Evolutionary conservation across 2,888 invertebrate species (phyloP).

Genomic region (Gymnocheta viridis): DNA sequence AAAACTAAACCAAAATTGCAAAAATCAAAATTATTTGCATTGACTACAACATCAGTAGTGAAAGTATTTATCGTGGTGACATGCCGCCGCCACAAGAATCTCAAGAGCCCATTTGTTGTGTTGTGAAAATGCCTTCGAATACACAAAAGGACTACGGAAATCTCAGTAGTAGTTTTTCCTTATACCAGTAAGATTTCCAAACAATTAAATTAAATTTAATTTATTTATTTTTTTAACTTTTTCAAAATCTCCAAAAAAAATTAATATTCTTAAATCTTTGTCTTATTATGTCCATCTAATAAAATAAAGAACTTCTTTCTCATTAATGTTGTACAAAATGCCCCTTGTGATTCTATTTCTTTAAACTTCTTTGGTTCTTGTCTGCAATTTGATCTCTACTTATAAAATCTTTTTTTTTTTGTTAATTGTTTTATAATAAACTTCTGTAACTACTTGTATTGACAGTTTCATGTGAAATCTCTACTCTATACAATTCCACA

Average conservation of each 20-base stretch:
- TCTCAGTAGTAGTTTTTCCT: slow-evolving; percentile 73
- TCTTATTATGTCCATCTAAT: not conserved
- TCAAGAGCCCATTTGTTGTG: slow-evolving; percentile 55
- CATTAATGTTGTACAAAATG: slow-evolving; percentile 56
- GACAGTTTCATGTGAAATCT: slow-evolving; percentile 19
- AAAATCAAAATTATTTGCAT: slow-evolving; percentile 44
- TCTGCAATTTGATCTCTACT: not conserved
- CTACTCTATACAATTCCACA: slow-evolving; percentile 32
- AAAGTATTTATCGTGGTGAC: slow-evolving; percentile 79
- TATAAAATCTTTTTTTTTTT: not conserved
- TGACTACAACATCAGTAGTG: slow-evolving; percentile 73
- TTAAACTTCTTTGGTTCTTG: not conserved
- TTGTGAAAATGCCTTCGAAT: slow-evolving; percentile 48
- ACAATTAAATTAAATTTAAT: slow-evolving; percentile 43
- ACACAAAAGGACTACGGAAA: slow-evolving; percentile 71
- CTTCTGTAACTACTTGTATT: slow-evolving; percentile 3
- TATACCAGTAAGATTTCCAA: slow-evolving; percentile 76
- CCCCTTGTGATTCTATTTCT: slow-evolving; percentile 3
- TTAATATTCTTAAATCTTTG: slow-evolving; percentile 15
- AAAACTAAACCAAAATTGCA: slow-evolving; percentile 17
- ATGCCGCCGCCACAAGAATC: slow-evolving; percentile 75
- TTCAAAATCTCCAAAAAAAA: slow-evolving; percentile 7
- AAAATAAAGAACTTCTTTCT: slow-evolving; percentile 3
- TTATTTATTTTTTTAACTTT: not conserved
- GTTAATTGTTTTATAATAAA: not conserved